Evolutionary conservation across 2,113 vertebrate genomes (phyloP), one percentile per base, ranked within the genome.

Genomic region (Melanerpes aurifrons): DNA sequence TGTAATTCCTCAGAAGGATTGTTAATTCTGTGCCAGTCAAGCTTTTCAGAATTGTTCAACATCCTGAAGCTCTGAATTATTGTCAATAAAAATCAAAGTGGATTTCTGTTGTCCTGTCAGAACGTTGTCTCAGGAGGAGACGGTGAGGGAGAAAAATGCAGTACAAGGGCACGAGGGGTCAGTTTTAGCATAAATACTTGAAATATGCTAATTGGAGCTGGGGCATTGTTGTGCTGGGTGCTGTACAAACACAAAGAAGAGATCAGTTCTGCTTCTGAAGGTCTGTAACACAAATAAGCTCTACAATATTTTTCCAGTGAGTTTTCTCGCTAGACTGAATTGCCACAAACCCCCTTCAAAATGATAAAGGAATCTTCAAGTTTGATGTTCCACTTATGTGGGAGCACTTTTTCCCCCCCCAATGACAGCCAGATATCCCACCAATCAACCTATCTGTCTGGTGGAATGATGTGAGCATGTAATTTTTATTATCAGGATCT

Each of bases 401-500:
- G 67, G 84, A 94, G 59, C 83, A 90, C 67, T 64, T 93, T 92
- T 95, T 91, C 11, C 11, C 37, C 37, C 94, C 90, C 91, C 68
- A 79, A 81, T 93, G 96, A 79, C 18, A 53, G 0, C 59, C 80
- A 11, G 47, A 62, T 84, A 90, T 89, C 88, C 92, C 84, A 85
- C 86, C 89, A 73, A 82, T 87, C 95, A 90, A 50, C 15, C 0
- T 31, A 58, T 62, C 86, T 89, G 91, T 76, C 95, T 75, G 19
- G 70, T 87, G 94, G 45, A 94, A 96, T 87, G 86, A 96, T 78
- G 82, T 83, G 89, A 92, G 82, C 89, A 89, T 79, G 63, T 59
- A 82, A 78, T 47, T 96, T 93, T 96, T 89, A 92, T 94, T 93
- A 92, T 89, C 94, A 79, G 74, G 45, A 62, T 84, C 90, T 95